Evolutionary conservation across 2,888 invertebrate species (phyloP).

Genomic region (Lasioglossum villosulum): DNA sequence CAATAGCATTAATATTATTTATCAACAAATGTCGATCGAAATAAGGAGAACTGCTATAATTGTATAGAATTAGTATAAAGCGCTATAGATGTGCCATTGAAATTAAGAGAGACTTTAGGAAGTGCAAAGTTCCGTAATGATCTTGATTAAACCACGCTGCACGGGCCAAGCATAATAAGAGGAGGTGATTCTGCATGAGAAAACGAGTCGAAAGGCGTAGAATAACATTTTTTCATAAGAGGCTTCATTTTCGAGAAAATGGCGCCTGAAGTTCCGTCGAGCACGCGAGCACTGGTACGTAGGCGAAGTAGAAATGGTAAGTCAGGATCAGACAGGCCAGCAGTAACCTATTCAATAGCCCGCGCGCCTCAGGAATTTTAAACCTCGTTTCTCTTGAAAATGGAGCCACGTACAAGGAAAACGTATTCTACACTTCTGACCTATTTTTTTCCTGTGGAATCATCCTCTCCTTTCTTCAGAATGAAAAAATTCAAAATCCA

Average conservation of each 20-base stretch:
- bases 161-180: neutral
- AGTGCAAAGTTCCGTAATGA: neutral
- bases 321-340: neutral
- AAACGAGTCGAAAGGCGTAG: neutral
- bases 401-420: neutral
- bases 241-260: neutral
- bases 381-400: neutral
- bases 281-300: neutral
- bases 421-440: conserved; percentile 1
- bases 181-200: neutral
- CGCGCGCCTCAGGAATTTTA: neutral
- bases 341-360: neutral
- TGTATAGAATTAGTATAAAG: no score
- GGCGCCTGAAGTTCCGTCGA: neutral
- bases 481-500: conserved; percentile 6
- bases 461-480: neutral
- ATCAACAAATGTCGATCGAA: no score
- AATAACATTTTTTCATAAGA: neutral
- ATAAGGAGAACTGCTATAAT: no score
- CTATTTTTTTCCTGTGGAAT: neutral
- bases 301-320: conserved; percentile 2
- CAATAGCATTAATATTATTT: no score
- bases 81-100: no score
- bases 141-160: neutral
- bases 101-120: no score